phyloP scores from a whole-genome alignment of 2,888 invertebrate genomes.

The Synergus gifuensis region DNA sequence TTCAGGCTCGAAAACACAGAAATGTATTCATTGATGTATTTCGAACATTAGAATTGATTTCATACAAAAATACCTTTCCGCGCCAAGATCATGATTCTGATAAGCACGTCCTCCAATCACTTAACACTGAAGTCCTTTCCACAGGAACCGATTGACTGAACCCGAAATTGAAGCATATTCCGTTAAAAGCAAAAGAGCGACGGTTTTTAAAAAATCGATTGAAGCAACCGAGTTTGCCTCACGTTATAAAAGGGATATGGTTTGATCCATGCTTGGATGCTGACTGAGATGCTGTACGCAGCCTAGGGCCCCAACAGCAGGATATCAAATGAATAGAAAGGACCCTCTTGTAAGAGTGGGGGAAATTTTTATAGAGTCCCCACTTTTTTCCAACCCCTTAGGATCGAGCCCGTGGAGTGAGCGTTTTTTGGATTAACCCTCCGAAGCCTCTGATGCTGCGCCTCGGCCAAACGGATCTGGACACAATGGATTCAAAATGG shows the following conservation, averaged over 20 bases:
- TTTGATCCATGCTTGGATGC: constrained; percentile 75
- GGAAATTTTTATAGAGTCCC: constrained; percentile 68
- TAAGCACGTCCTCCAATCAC: constrained; percentile 9
- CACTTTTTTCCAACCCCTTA: constrained; percentile 52
- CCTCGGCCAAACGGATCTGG: constrained; percentile 54
- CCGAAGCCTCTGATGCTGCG: constrained; percentile 42
- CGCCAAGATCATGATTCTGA: constrained; percentile 19
- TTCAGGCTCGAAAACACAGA: background rate
- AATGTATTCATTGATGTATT: background rate
- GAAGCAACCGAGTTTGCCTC: constrained; percentile 27
- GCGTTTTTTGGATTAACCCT: constrained; percentile 59
- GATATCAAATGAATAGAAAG: constrained; percentile 77
- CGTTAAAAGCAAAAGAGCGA: background rate
- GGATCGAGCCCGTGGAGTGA: constrained; percentile 13
- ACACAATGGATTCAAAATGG: constrained; percentile 67
- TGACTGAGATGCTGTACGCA: constrained; percentile 69
- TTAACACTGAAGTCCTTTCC: constrained; percentile 8
- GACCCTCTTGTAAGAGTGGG: constrained; percentile 68
- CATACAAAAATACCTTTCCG: constrained; percentile 22
- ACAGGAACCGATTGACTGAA: background rate
- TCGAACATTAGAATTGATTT: background rate
- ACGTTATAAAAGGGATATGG: constrained; percentile 46
- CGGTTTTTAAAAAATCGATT: constrained; percentile 30
- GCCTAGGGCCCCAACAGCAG: constrained; percentile 66
- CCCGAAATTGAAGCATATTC: background rate